These are phyloP conservation scores for Odocoileus hemionus DNA, from an alignment of 2,113 vertebrate genomes.

Conservation along the genomic window DNA sequence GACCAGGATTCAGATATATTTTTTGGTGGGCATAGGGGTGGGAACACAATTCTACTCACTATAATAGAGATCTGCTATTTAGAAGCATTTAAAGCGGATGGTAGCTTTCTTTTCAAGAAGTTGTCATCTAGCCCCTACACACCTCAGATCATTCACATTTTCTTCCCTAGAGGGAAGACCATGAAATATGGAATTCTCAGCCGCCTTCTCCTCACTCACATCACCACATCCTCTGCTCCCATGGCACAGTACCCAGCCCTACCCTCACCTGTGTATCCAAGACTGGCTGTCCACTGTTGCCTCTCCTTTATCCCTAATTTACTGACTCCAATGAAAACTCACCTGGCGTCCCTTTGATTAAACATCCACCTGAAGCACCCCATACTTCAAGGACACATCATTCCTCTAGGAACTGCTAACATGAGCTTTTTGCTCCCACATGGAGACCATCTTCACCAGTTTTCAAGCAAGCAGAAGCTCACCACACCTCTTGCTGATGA, in stretches of 20 bases:
- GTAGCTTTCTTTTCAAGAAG: not conserved
- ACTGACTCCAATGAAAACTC: not conserved
- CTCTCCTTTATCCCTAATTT: not conserved
- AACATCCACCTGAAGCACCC: not conserved
- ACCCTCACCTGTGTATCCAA: too few species aligned
- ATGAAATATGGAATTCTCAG: accelerated
- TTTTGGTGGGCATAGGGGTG: not conserved
- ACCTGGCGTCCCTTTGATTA: accelerated
- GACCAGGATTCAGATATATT: not conserved
- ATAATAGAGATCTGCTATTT: not conserved
- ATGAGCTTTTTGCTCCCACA: accelerated
- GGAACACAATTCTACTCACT: not conserved
- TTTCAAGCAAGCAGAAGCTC: not conserved
- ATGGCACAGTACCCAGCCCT: not conserved
- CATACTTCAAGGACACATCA: not conserved
- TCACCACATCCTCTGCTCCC: accelerated
- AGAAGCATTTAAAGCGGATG: not conserved
- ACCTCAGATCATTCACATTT: not conserved
- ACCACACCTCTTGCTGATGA: accelerated
- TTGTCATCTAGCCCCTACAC: not conserved
- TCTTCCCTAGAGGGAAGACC: not conserved
- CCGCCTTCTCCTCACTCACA: accelerated
- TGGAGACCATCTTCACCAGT: accelerated
- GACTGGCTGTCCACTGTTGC: accelerated
- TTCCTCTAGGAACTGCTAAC: accelerated